These are phyloP conservation scores for Momotus momota DNA, from an alignment of 2,797 vertebrate species.

Conservation along the genomic window DNA sequence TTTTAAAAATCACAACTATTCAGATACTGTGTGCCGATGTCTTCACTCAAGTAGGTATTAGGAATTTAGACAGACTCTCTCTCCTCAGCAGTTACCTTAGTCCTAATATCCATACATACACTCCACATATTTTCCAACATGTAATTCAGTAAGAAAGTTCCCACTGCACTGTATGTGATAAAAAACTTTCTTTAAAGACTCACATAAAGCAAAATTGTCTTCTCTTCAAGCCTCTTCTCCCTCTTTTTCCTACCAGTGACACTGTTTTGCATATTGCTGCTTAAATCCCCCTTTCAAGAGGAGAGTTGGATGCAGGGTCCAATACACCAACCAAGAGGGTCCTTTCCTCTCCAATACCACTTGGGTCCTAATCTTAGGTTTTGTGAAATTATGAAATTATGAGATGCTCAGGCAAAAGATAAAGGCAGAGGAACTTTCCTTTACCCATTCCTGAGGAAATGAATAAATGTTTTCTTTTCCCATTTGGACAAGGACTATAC, in stretches of 20 bases:
- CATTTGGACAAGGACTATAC: not conserved
- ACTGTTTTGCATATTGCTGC: not conserved
- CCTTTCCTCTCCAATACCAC: not conserved
- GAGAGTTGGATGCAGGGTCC: not conserved
- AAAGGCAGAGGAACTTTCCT: not conserved
- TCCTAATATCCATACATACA: not conserved
- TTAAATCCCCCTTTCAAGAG: rapidly evolving
- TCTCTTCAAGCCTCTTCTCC: not conserved
- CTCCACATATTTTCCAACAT: not conserved
- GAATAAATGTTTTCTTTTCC: not conserved
- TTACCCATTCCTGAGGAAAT: not conserved
- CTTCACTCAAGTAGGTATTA: not conserved
- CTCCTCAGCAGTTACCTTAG: not conserved
- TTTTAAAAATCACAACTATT: not conserved
- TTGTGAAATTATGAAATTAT: not conserved
- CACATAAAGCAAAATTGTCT: not conserved
- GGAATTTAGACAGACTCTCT: not conserved
- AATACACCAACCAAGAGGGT: not conserved
- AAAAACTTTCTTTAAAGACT: not conserved
- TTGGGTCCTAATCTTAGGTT: not conserved
- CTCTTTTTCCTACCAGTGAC: not conserved
- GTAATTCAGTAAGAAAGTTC: not conserved
- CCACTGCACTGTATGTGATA: rapidly evolving
- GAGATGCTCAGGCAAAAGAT: not conserved
- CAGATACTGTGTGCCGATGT: rapidly evolving